Conservation (phyloP, 2,113 vertebrate species). For the Halcyon malimbica region DNA sequence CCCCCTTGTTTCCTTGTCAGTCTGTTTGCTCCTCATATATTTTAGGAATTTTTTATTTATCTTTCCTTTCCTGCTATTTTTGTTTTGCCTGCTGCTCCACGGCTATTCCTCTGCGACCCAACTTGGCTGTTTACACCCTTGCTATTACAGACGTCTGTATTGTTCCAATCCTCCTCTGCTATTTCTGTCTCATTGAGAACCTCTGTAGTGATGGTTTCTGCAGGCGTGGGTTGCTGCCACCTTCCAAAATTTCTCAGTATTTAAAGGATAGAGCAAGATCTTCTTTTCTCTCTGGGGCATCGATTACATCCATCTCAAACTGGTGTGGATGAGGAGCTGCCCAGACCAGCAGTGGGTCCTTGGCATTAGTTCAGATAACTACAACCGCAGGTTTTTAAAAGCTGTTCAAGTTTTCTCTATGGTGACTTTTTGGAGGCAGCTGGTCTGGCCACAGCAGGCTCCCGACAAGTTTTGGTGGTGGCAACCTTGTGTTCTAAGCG, state of each 20-base stretch:
- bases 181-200: conserved; percentile 15
- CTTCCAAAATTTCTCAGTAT: neutral
- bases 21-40: conserved; percentile 47
- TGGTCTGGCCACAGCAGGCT: neutral
- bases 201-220: neutral
- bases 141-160: neutral
- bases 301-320: neutral
- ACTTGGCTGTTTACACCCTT: conserved; percentile 1
- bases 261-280: neutral
- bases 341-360: neutral
- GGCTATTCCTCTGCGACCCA: neutral
- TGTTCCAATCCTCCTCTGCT: neutral
- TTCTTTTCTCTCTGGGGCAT: neutral
- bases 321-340: neutral
- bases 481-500: neutral
- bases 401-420: neutral
- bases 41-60: conserved; percentile 64
- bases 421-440: neutral
- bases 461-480: neutral
- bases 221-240: neutral
- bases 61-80: conserved; percentile 66
- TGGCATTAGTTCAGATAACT: neutral
- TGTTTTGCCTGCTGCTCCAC: neutral
- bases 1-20: conserved; percentile 38
- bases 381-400: neutral